Percentiles rank a stretch among this genome's conserved stretches.
These are phyloP conservation scores for Enteromius thamalakanensis DNA, from an alignment of 2,797 vertebrate species.

Conservation along the genomic window DNA sequence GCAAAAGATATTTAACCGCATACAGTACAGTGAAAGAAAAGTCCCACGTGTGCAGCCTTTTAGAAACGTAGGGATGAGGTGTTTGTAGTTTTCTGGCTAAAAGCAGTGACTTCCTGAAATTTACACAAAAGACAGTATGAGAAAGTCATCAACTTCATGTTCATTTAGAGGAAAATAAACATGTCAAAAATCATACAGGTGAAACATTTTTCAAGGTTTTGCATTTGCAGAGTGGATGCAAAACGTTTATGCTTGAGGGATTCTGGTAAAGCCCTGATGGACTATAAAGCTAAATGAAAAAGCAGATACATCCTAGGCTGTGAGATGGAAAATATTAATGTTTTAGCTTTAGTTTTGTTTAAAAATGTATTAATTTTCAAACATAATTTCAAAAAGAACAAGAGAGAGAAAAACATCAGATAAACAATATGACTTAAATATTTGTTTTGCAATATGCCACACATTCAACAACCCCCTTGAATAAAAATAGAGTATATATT, in stretches of 20 bases:
- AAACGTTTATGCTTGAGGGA: constrained; percentile 4
- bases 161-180: constrained; percentile 25
- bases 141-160: constrained; percentile 25
- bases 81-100: not conserved
- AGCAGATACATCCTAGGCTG: not conserved
- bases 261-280: constrained; percentile 16
- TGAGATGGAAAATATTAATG: not conserved
- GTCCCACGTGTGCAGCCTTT: not conserved
- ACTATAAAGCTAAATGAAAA: constrained; percentile 15
- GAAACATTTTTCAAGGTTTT: constrained; percentile 34
- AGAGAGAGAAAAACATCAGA: no score
- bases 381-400: no score
- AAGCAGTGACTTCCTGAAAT: not conserved
- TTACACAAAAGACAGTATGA: constrained; percentile 9
- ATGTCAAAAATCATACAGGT: constrained; percentile 17
- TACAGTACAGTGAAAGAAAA: not conserved
- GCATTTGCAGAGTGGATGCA: not conserved
- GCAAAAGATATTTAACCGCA: not conserved
- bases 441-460: no score
- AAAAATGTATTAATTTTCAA: no score
- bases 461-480: no score
- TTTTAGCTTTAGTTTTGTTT: no score
- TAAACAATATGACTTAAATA: no score
- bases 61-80: not conserved
- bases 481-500: no score